phyloP scores from a whole-genome alignment of 2,888 invertebrate genomes.

The Cartodere bifasciata region DNA sequence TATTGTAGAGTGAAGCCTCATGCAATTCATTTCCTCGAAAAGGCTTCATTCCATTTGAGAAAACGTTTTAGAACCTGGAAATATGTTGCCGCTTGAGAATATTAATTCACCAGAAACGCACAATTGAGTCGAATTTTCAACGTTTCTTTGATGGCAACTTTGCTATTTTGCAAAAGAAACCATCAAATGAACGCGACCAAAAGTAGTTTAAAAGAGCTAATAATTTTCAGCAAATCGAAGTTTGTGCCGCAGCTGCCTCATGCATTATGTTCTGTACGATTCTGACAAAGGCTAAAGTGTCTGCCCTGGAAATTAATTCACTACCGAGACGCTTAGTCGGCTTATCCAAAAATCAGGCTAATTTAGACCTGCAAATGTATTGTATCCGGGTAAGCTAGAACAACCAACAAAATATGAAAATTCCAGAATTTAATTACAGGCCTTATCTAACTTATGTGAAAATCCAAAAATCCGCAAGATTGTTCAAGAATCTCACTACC shows the following conservation, averaged over 20 bases:
- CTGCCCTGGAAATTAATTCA: slow-evolving; percentile 21
- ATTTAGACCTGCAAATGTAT: slow-evolving; percentile 9
- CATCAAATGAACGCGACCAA: no score
- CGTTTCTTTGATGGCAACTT: no score
- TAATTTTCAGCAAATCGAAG: slow-evolving; percentile 20
- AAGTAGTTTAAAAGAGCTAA: no score
- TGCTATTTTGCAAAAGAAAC: no score
- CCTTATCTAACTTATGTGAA: slow-evolving; percentile 9
- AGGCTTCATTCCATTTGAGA: no score
- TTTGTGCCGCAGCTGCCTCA: slow-evolving; percentile 26
- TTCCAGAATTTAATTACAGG: slow-evolving; percentile 5
- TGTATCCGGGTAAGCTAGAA: slow-evolving; percentile 8
- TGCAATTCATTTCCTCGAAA: no score
- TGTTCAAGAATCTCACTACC: slow-evolving; percentile 5
- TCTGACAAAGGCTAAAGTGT: slow-evolving; percentile 25
- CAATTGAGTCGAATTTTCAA: no score
- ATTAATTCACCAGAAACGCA: no score
- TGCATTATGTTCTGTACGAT: slow-evolving; percentile 30
- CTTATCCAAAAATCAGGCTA: slow-evolving; percentile 15
- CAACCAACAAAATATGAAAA: not conserved
- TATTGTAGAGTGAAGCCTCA: no score
- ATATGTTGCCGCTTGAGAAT: no score
- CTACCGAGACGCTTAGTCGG: slow-evolving; percentile 24
- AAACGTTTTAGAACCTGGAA: no score
- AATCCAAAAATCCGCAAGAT: slow-evolving; percentile 8